Base-by-base conservation (phyloP, 1,140 invertebrate species). In the Sinonovacula constricta region DNA sequence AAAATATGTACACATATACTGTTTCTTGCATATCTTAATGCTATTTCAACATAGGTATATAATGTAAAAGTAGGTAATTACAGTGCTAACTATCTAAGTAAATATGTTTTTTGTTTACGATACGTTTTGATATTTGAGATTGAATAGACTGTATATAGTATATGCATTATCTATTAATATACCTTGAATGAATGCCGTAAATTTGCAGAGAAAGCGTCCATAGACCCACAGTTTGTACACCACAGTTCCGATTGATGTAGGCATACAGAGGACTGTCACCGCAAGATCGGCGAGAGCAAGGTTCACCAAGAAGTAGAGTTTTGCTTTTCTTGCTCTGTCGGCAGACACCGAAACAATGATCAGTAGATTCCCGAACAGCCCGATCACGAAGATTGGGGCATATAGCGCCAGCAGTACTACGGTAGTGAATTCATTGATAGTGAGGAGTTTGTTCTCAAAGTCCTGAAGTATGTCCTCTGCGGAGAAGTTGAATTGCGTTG, bases 111-210 rank as follows among this genome's bases (percentile, higher is more conserved):
- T n/a, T n/a, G n/a, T n/a, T n/a, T n/a, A n/a, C n/a, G n/a, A n/a
- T n/a, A n/a, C n/a, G n/a, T n/a, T n/a, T n/a, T n/a, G n/a, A n/a
- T n/a, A n/a, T n/a, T n/a, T n/a, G n/a, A n/a, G n/a, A n/a, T n/a
- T n/a, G n/a, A n/a, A n/a, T n/a, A n/a, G n/a, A n/a, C n/a, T n/a
- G n/a, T n/a, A n/a, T n/a, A n/a, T n/a, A n/a, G n/a, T n/a, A n/a
- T n/a, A n/a, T n/a, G n/a, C n/a, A n/a, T n/a, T n/a, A n/a, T n/a
- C n/a, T n/a, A n/a, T n/a, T n/a, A n/a, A n/a, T n/a, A n/a, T 91
- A 95, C 95, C 94, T 93, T 95, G 94, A 15, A 95, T 83, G 85
- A 95, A 96, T 51, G 93, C 93, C 26, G 93, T 93, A 26, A 95
- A 91, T 87, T 95, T 95, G 91, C 95, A 96, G 90, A 94, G 93